Percentiles rank a stretch among this genome's conserved stretches.
Evolutionary conservation across 37 sponge, comb jelly and placozoan species (phyloP).

Genomic region (Amphimedon queenslandica): DNA sequence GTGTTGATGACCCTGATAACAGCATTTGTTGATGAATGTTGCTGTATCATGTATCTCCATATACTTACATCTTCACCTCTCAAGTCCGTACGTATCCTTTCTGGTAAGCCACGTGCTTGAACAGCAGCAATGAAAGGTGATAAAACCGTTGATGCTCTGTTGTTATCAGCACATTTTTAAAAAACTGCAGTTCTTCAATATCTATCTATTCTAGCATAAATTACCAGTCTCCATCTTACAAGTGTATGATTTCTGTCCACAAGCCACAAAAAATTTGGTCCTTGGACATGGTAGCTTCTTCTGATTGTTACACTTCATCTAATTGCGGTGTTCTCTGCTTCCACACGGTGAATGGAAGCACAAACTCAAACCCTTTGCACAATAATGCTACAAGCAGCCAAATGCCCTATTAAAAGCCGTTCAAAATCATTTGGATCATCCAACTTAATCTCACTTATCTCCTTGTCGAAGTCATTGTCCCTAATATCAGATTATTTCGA

Average conservation of each 20-base stretch:
- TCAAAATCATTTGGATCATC: no score
- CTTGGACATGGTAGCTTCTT: slow-evolving; percentile 33
- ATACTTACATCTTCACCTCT: slow-evolving; percentile 41
- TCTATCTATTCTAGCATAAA: slow-evolving; percentile 33
- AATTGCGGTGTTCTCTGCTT: no score
- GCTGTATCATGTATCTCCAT: slow-evolving; percentile 30
- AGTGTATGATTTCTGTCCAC: no score
- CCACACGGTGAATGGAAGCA: no score
- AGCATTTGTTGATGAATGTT: not conserved
- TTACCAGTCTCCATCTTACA: no score
- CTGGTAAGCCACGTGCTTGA: slow-evolving; percentile 18
- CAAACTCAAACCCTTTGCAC: no score
- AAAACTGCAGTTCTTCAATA: slow-evolving; percentile 22
- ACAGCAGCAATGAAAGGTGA: slow-evolving; percentile 16
- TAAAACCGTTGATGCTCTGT: slow-evolving; percentile 34
- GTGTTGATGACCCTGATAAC: slow-evolving; percentile 18
- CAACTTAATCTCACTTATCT: no score
- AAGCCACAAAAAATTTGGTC: slow-evolving; percentile 44
- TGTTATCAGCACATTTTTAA: slow-evolving; percentile 19
- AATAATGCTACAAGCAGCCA: no score
- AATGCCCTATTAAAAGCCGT: no score
- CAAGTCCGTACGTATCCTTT: slow-evolving; percentile 12
- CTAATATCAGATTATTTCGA: no score
- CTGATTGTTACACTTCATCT: slow-evolving; percentile 21
- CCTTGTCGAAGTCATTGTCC: no score